phyloP scores from a whole-genome alignment of 1,140 invertebrate genomes.

The Grapholita molesta region DNA sequence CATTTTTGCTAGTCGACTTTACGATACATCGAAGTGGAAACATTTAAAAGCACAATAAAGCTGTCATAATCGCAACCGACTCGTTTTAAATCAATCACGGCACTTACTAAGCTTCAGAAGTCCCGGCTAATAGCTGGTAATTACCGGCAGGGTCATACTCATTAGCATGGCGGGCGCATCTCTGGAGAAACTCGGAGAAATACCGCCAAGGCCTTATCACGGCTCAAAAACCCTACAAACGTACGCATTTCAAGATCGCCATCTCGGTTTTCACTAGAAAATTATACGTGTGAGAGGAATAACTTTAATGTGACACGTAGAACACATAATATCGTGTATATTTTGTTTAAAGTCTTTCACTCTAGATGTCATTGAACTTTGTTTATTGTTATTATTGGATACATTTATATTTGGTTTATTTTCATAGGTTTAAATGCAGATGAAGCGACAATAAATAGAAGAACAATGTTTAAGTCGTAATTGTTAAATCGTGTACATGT shows the following conservation, averaged over 20 bases:
- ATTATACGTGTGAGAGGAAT: not conserved
- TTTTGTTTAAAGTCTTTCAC: not conserved
- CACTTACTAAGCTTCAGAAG: not conserved
- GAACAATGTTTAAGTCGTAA: too few relatives aligned
- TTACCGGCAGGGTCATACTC: not conserved
- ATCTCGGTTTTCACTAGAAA: not conserved
- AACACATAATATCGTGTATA: not conserved
- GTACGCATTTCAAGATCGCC: not conserved
- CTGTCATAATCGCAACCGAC: not conserved
- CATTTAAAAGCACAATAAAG: not conserved
- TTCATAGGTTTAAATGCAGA: too few relatives aligned
- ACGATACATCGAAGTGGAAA: too few relatives aligned
- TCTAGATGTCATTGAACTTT: not conserved
- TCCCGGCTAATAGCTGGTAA: not conserved
- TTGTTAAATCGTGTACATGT: too few relatives aligned
- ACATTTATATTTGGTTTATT: too few relatives aligned
- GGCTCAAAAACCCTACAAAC: not conserved
- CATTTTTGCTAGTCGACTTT: too few relatives aligned
- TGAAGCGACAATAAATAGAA: too few relatives aligned
- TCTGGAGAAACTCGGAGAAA: not conserved
- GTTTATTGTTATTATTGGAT: too few relatives aligned
- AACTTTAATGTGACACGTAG: not conserved
- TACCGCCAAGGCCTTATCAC: not conserved
- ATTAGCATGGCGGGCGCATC: not conserved
- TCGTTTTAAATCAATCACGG: not conserved